Base-by-base conservation (phyloP, 1,140 invertebrate genomes). In the Drosophila serrata region DNA sequence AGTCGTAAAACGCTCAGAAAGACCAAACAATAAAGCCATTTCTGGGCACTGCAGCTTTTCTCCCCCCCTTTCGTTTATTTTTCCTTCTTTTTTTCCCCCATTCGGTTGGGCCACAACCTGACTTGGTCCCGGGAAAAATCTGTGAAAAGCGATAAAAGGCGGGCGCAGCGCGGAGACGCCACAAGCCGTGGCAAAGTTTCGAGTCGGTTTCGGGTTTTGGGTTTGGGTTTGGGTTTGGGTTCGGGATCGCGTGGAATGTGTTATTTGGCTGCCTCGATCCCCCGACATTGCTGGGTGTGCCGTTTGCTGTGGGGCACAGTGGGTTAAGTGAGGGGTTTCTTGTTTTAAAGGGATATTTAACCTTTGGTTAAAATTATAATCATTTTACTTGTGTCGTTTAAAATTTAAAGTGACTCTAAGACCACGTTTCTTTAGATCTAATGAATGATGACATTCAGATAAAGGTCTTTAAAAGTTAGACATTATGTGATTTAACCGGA, bases 61-160 rank as follows among this genome's bases (percentile, higher is more conserved):
- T 35, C 29, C 22, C 42, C 29, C 11, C 29, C 11, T n/a, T 27
- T 27, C 9, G n/a, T 17, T 24, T 33, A 33, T 35, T 17, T 19
- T 19, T 31, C 43, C 22, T 17, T 48, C 11, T 19, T 17, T 48
- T 35, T 27, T 19, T 37, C 4, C 1, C 13, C 15, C 39, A n/a
- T 17, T 35, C 5, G 37, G 37, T 22, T 29, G 27, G 49, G 29
- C 59, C 43, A 64, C 46, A 75, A 76, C 72, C 82, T 63, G 70
- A 57, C 77, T 77, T 60, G 68, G 63, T 24, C 42, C 61, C 60
- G 64, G 77, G 84, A 82, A 88, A 87, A 88, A 88, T 90, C 84
- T 90, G 60, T 81, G 84, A 90, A 90, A 90, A 88, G 85, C 84
- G 80, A 90, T 90, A 78, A 90, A 80, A 81, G 68, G 62, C 55